Evolutionary conservation across 2,888 invertebrate genomes (phyloP), one percentile per base, ranked within the genome.

Genomic region (Seira musarum): DNA sequence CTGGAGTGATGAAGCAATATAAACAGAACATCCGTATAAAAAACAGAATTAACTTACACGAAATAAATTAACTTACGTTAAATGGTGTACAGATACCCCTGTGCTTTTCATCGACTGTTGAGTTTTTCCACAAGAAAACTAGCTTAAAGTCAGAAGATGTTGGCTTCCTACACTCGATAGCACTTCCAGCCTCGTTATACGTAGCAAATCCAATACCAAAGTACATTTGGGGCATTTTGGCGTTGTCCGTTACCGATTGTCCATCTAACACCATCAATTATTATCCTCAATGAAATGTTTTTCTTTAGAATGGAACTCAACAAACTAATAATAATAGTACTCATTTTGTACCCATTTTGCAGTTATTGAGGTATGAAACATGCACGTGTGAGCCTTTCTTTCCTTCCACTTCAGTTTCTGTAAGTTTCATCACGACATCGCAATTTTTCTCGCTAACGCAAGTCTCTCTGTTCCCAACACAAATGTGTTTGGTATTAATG

Each of bases 171-270:
- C 71, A 78, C 17, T 66, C 71, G 0, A 78, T 0, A 15, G 17
- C 57, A 25, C 65, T 8, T 10, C 66, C 66, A 13, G 53, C 15
- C 21, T 53, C 77, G 53, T 78, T 61, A n/a, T 66, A 66, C 15
- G 77, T 65, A 0, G 77, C 61, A 19, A 78, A 71, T n/a, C 77
- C 77, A 57, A 78, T 60, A 2, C 57, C 77, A 35, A 71, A 78
- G 22, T 63, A 25, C 60, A 66, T 60, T 46, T 78, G 77, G 5
- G 70, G 60, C 66, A 60, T 61, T 40, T n/a, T 78, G 22, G 57
- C 40, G 8, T 2, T 22, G 21, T 70, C 70, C 0, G 60, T 19
- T 1, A 61, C 67, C 2, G 77, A 68, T 30, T 68, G 49, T 6
- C 61, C 67, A 8, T 76, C 74, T 74, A 35, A 30, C 57, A 19